Conservation (phyloP, 2,113 vertebrate genomes). For the Rousettus leschenaultii region DNA sequence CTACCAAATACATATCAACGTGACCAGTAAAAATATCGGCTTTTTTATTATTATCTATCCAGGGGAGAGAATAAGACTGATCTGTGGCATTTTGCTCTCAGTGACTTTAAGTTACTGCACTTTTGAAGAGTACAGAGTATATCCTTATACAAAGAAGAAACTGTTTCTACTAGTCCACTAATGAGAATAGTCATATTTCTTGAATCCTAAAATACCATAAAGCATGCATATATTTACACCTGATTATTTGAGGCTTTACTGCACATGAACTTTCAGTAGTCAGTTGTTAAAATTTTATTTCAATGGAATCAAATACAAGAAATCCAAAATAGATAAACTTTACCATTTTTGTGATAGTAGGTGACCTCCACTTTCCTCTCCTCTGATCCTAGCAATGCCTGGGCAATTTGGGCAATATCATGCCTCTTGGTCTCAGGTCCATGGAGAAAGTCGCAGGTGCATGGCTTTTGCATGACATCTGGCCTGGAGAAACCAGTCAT, state of each 20-base stretch:
- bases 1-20: neutral
- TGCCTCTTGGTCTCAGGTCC: constrained; percentile 93
- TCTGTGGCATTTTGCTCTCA: neutral
- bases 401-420: constrained; percentile 92
- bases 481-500: constrained; percentile 98
- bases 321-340: constrained; percentile 74
- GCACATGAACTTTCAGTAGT: neutral
- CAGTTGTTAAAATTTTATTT: constrained; percentile 36
- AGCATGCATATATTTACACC: neutral
- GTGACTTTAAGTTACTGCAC: neutral
- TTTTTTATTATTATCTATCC: neutral
- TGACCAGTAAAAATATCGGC: neutral
- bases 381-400: constrained; percentile 94
- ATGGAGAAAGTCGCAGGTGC: constrained; percentile 98
- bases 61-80: neutral
- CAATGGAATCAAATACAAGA: constrained; percentile 13
- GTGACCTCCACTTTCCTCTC: constrained; percentile 98
- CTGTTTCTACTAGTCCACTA: neutral
- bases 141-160: neutral
- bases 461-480: constrained; percentile 98
- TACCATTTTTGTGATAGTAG: constrained; percentile 98
- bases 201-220: neutral
- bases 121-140: constrained; percentile 3
- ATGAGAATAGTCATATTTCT: neutral
- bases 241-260: neutral